phyloP scores from a whole-genome alignment of 2,888 invertebrate species.

The Cephonodes hylas region DNA sequence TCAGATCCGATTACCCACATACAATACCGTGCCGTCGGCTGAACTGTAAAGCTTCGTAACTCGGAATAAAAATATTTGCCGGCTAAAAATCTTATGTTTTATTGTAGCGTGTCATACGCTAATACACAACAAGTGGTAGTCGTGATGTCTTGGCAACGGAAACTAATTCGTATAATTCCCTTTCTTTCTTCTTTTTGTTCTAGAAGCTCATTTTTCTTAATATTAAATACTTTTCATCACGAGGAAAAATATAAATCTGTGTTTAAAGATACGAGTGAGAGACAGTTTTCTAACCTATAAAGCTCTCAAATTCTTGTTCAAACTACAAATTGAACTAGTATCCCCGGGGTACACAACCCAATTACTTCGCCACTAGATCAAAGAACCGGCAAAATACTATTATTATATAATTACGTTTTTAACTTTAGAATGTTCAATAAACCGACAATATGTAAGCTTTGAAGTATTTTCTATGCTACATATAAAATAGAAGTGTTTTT shows the following conservation, averaged over 20 bases:
- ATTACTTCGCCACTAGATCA: too few relatives aligned
- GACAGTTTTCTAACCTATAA: background rate
- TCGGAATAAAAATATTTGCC: background rate
- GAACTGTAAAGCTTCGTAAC: background rate
- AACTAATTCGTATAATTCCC: too few relatives aligned
- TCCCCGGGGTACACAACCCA: background rate
- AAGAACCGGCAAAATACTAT: background rate
- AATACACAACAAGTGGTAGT: too few relatives aligned
- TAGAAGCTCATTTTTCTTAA: too few relatives aligned
- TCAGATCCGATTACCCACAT: background rate
- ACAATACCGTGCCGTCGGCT: background rate
- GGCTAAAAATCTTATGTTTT: background rate
- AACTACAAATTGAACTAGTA: background rate
- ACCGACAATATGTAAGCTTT: background rate
- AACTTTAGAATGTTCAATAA: background rate
- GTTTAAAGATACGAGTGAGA: background rate
- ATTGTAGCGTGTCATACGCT: background rate
- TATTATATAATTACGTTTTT: background rate
- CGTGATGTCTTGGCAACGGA: too few relatives aligned
- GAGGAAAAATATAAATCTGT: background rate
- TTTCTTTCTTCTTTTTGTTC: too few relatives aligned
- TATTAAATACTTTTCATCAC: too few relatives aligned
- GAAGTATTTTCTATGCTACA: background rate
- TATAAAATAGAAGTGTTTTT: background rate
- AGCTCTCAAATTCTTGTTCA: background rate